Conservation (phyloP, 2,888 invertebrate genomes). For the Cosmopolites sordidus region DNA sequence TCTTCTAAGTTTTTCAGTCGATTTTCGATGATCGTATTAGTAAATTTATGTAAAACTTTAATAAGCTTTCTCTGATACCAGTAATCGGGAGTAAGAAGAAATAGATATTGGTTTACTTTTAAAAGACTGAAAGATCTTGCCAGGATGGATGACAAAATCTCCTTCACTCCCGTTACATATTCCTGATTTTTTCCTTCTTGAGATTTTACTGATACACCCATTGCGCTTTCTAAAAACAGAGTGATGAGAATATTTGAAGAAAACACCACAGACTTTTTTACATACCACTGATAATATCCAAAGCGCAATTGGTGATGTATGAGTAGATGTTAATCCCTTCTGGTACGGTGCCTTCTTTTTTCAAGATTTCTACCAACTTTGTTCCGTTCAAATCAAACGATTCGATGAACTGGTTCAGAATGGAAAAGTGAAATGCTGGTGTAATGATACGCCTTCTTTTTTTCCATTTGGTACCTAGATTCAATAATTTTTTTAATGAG, state of each 20-base stretch:
- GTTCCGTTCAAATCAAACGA: constrained; percentile 34
- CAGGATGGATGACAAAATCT: constrained; percentile 40
- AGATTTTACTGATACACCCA: constrained; percentile 72
- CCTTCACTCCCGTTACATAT: constrained; percentile 69
- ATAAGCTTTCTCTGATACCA: not conserved
- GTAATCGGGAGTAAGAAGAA: constrained; percentile 12
- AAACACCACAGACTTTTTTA: not conserved
- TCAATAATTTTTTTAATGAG: not conserved
- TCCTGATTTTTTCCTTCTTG: constrained; percentile 63
- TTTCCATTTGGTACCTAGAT: constrained; percentile 33
- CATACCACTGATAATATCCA: constrained; percentile 38
- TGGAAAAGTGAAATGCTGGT: constrained; percentile 38
- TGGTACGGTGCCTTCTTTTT: constrained; percentile 18
- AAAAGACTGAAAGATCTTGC: constrained; percentile 29
- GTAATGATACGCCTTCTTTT: constrained; percentile 36
- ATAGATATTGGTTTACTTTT: not conserved
- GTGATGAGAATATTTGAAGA: not conserved
- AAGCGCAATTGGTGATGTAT: constrained; percentile 32
- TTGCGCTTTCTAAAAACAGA: constrained; percentile 72
- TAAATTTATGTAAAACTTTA: constrained; percentile 9
- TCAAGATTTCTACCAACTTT: constrained; percentile 30
- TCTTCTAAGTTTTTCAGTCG: not conserved
- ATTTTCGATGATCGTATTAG: constrained; percentile 48
- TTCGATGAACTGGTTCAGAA: constrained; percentile 34
- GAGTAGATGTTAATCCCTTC: constrained; percentile 30